Evolutionary conservation across 2,888 invertebrate species (phyloP), one percentile per base, ranked within the genome.

Genomic region (Nowickia ferox): DNA sequence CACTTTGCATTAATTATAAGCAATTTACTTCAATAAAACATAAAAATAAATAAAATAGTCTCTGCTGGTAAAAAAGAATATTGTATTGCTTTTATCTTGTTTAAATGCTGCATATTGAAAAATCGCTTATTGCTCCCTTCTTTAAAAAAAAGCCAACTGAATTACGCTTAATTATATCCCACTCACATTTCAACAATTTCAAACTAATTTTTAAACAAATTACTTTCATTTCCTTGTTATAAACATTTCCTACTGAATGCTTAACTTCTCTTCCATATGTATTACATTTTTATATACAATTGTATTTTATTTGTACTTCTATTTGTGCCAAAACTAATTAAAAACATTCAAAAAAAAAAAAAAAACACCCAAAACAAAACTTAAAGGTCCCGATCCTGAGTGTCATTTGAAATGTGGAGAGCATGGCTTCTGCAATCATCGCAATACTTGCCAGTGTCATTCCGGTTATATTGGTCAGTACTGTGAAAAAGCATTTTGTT

Each of bases 401-500:
- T 97, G 97, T 93, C 96, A 96, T 93, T 95, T 96, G 92, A 97
- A 97, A 91, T 97, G 97, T 92, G 96, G 96, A 40, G 96, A 97
- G 92, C 96, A 96, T 88, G 97, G 97, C 1, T 95, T 96, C 94
- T 97, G 97, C 92, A 96, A 97, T 92, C 95, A 95, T 89, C 96
- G 96, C 89, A 96, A 96, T 92, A 96, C 97, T 85, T 97, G 97
- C 92, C 96, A 97, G 89, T 98, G 98, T 92, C 96, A 96, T 42
- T 97, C 97, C 90, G 97, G 97, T 9, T 98, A 97, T 91, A 96
- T 97, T 95, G 98, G 98, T 3, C 97, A 96, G 89, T 96, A 97
- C 91, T 98, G 98, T 89, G 95, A 96, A 90, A 97, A 96, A 87
- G 97, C 98, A 48, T 94, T 98, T 53, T 98, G 98, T 91, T 98